Percentiles rank a stretch among this genome's conserved stretches.
Conservation (phyloP, 2,113 vertebrate species). For the Laticauda laticaudata region DNA sequence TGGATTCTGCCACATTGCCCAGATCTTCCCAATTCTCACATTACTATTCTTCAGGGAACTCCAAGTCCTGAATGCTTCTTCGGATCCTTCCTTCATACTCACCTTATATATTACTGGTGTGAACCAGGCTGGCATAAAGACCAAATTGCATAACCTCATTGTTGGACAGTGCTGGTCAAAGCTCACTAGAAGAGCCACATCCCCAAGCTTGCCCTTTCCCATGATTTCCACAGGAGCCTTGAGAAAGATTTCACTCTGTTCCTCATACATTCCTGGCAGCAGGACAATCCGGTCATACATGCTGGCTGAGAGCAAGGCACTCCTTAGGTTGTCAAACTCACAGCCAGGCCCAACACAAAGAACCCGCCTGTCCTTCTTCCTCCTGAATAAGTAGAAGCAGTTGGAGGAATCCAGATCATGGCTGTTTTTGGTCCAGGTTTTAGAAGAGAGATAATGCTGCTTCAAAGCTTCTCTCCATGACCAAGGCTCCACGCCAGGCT, state of each 20-base stretch:
- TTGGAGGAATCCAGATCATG: constrained; percentile 77
- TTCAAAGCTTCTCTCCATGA: constrained; percentile 86
- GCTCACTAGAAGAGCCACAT: constrained; percentile 79
- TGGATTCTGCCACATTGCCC: not conserved
- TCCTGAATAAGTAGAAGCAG: constrained; percentile 80
- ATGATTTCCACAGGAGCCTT: constrained; percentile 85
- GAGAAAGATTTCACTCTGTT: constrained; percentile 79
- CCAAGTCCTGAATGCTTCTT: not conserved
- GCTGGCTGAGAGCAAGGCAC: constrained; percentile 75
- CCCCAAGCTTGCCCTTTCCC: constrained; percentile 78
- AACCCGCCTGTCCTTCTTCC: constrained; percentile 75
- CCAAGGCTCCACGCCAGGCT: constrained; percentile 74
- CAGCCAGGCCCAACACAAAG: constrained; percentile 74
- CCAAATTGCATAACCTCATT: constrained; percentile 80
- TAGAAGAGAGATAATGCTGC: constrained; percentile 80
- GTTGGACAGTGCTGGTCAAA: constrained; percentile 88
- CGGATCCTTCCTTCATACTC: not conserved
- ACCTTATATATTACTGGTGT: constrained; percentile 88
- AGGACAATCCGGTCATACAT: constrained; percentile 80
- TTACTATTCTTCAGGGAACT: not conserved
- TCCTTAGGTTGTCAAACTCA: constrained; percentile 79
- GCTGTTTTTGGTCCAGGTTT: constrained; percentile 80
- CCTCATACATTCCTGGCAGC: constrained; percentile 82
- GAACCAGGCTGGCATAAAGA: constrained; percentile 86
- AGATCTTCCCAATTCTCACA: not conserved